Conservation (phyloP, 1,140 invertebrate species). For the Maniola jurtina region DNA sequence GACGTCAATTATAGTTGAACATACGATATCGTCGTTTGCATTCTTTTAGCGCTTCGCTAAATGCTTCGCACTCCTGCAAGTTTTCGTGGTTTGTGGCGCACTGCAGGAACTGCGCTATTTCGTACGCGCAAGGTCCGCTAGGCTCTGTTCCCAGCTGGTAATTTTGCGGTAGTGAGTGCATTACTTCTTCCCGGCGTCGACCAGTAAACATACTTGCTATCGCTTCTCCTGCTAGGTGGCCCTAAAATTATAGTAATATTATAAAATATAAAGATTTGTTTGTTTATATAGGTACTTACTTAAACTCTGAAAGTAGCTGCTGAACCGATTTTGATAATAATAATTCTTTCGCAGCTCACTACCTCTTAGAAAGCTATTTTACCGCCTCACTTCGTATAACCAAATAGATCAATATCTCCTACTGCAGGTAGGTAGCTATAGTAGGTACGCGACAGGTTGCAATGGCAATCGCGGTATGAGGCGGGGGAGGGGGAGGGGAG, state of each 20-base stretch:
- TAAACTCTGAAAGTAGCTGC: too few species aligned
- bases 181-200: constrained; percentile 79
- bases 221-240: constrained; percentile 90
- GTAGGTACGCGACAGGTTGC: too few species aligned
- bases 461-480: too few species aligned
- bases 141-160: constrained; percentile 55
- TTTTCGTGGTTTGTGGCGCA: constrained; percentile 56
- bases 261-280: too few species aligned
- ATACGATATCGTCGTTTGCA: constrained; percentile 64
- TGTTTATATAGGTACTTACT: too few species aligned
- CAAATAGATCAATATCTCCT: too few species aligned
- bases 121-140: constrained; percentile 64
- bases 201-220: constrained; percentile 89
- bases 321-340: too few species aligned
- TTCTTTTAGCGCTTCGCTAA: constrained; percentile 61
- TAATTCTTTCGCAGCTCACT: too few species aligned
- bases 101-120: constrained; percentile 63
- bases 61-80: constrained; percentile 58
- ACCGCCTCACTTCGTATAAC: too few species aligned
- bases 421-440: too few species aligned
- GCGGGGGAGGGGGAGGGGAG: too few species aligned
- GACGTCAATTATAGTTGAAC: constrained; percentile 16
- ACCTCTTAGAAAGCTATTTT: too few species aligned
- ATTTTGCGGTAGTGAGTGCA: constrained; percentile 50
- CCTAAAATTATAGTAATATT: constrained; percentile 67